Percentiles rank a stretch among this genome's conserved stretches.
Conservation (phyloP, 2,888 invertebrate genomes). For the Geophilus truncorum region DNA sequence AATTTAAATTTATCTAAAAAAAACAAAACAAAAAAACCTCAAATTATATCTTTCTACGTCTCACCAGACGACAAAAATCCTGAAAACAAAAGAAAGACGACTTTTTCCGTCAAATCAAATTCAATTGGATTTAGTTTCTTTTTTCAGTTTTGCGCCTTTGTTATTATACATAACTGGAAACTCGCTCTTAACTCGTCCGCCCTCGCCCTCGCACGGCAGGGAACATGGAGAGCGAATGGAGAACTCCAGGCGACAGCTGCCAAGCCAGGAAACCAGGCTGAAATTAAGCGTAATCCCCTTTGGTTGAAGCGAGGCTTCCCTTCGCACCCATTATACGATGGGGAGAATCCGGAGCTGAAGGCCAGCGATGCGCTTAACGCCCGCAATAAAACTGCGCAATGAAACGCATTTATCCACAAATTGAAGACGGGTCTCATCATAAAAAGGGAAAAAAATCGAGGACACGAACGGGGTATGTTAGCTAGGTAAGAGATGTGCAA, state of each 20-base stretch:
- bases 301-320: neutral
- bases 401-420: conserved; percentile 10
- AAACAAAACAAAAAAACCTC: no score
- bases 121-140: neutral
- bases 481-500: neutral
- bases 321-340: conserved; percentile 10
- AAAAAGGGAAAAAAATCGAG: neutral
- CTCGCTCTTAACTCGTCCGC: neutral
- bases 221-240: neutral
- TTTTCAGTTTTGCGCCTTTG: neutral
- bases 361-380: conserved; percentile 4
- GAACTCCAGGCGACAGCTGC: conserved; percentile 4
- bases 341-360: neutral
- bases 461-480: conserved; percentile 3
- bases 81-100: no score
- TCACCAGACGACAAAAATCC: no score
- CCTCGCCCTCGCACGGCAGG: neutral
- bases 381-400: neutral
- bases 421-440: conserved; percentile 5
- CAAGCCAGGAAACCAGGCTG: neutral
- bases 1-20: no score
- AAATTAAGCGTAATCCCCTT: conserved; percentile 10
- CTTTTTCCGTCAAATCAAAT: neutral
- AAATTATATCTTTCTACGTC: no score
- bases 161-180: neutral